A percentile compares a stretch with the other conserved stretches of the same genome.
Conservation (phyloP, 2,797 vertebrate species). For the Thalassophryne amazonica region DNA sequence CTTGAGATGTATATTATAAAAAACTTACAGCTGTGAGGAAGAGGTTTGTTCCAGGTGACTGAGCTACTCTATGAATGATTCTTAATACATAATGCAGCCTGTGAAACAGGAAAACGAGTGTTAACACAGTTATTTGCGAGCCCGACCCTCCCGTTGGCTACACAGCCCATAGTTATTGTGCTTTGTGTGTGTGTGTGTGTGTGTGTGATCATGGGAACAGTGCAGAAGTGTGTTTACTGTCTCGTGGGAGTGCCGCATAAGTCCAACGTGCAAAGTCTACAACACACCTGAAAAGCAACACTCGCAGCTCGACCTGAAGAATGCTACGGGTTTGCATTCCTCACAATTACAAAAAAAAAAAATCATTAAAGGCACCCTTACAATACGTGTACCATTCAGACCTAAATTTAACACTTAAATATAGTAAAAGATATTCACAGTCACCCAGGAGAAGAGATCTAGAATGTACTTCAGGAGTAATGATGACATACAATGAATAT, state of each 20-base stretch:
- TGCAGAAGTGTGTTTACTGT: constrained; percentile 13
- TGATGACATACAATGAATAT: too few relatives aligned
- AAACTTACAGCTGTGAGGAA: too few relatives aligned
- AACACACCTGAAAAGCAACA: constrained; percentile 8
- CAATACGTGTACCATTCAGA: too few relatives aligned
- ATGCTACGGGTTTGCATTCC: constrained; percentile 9
- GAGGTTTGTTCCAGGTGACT: constrained; percentile 27
- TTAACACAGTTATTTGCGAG: constrained; percentile 50
- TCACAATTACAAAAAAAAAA: background rate
- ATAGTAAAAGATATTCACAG: too few relatives aligned
- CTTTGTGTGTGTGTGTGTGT: background rate
- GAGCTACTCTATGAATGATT: constrained; percentile 1
- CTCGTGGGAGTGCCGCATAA: constrained; percentile 31
- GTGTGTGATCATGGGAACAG: background rate
- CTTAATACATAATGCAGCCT: constrained; percentile 7
- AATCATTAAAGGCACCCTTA: background rate
- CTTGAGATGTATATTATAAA: too few relatives aligned
- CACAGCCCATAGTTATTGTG: background rate
- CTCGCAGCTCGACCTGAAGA: constrained; percentile 1
- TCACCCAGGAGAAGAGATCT: too few relatives aligned
- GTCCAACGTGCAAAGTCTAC: constrained; percentile 39
- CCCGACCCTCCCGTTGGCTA: background rate
- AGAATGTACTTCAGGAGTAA: too few relatives aligned
- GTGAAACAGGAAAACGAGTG: constrained; percentile 35
- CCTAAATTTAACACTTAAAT: too few relatives aligned